phyloP scores from a whole-genome alignment of 2,113 vertebrate species.

The Machaerirhynchus nigripectus region DNA sequence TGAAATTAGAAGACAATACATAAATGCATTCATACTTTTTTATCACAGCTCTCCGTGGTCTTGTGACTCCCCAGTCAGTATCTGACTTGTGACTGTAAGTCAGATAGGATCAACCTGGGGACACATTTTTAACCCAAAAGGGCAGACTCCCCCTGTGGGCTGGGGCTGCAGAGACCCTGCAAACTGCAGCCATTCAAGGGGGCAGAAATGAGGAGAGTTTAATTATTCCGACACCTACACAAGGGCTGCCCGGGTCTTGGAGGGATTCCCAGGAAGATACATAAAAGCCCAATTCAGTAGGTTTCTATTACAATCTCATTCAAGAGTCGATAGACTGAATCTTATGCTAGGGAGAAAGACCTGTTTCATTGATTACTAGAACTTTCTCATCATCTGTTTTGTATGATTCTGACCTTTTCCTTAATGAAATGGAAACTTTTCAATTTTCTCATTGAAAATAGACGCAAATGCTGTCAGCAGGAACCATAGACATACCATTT shows the following conservation, averaged over 20 bases:
- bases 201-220: background rate
- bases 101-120: background rate
- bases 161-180: background rate
- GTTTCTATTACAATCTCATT: background rate
- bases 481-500: background rate
- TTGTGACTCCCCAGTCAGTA: background rate
- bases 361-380: background rate
- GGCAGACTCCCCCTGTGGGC: background rate
- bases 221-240: background rate
- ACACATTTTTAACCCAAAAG: background rate
- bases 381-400: background rate
- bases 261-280: background rate
- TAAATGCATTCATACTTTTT: background rate
- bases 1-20: background rate
- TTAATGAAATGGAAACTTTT: slow-evolving; percentile 14
- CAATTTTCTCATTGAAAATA: background rate
- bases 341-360: background rate
- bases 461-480: background rate
- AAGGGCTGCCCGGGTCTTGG: background rate
- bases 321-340: background rate
- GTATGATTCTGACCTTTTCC: slow-evolving; percentile 19
- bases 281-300: background rate
- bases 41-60: background rate
- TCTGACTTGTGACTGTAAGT: background rate
- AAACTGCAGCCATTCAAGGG: background rate